These are phyloP conservation scores for Hylaeus anthracinus DNA, from an alignment of 1,140 invertebrate species.

Conservation along the genomic window DNA sequence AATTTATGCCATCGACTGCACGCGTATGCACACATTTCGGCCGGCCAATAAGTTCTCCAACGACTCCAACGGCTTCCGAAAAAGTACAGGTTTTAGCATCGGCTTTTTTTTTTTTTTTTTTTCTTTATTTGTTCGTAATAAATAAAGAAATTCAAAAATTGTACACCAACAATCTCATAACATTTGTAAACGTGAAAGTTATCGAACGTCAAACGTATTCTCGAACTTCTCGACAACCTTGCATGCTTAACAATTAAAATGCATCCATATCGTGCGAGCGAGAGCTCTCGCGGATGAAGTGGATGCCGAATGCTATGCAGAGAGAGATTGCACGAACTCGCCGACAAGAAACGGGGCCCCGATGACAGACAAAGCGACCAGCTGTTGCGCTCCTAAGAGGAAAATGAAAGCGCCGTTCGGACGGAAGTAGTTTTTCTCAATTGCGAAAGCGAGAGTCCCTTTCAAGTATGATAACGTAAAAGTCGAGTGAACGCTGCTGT, in stretches of 20 bases:
- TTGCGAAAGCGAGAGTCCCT: conserved; percentile 21
- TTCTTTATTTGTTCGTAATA: too few species aligned
- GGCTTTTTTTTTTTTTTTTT: neutral
- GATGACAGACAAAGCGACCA: conserved; percentile 24
- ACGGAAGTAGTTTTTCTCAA: conserved; percentile 24
- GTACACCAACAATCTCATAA: too few species aligned
- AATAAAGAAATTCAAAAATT: too few species aligned
- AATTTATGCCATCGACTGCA: conserved; percentile 51
- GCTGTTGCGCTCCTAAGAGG: conserved; percentile 17
- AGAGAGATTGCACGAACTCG: conserved; percentile 18
- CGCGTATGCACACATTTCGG: neutral
- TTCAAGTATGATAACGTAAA: conserved; percentile 19
- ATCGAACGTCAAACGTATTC: too few species aligned
- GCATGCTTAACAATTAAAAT: neutral
- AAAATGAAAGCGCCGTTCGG: conserved; percentile 14
- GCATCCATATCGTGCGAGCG: conserved; percentile 18
- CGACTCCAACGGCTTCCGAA: neutral
- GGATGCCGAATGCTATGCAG: conserved; percentile 50
- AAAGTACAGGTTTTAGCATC: neutral
- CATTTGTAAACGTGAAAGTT: too few species aligned
- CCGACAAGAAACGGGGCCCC: conserved; percentile 30
- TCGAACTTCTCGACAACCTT: neutral
- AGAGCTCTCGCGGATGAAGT: conserved; percentile 38
- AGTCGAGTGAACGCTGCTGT: neutral
- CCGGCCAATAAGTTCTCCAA: conserved; percentile 16